These are phyloP conservation scores for Amiota minor DNA, from an alignment of 2,888 invertebrate genomes.

Conservation along the genomic window DNA sequence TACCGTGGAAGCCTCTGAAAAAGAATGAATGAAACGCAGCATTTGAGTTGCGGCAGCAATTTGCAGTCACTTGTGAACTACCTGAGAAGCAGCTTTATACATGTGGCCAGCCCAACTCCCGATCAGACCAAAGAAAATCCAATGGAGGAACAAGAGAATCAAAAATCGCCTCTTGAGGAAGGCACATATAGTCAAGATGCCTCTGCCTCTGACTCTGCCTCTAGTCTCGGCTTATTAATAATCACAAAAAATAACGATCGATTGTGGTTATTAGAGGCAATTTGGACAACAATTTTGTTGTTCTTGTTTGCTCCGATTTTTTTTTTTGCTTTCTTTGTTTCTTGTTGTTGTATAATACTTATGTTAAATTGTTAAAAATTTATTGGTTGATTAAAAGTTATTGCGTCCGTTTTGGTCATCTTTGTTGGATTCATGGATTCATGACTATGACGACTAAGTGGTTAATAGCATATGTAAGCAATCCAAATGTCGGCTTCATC, in stretches of 20 bases:
- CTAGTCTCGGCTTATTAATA: conserved; percentile 56
- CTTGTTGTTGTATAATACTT: conserved; percentile 26
- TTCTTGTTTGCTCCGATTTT: conserved; percentile 42
- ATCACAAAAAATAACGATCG: conserved; percentile 70
- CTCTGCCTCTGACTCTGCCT: conserved; percentile 15
- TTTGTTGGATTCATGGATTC: no score
- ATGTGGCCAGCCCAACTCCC: conserved; percentile 40
- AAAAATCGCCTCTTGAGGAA: neutral
- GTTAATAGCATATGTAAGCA: conserved; percentile 55
- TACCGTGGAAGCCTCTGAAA: conserved; percentile 31
- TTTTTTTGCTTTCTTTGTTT: conserved; percentile 23
- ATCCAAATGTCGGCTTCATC: neutral
- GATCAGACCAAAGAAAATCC: conserved; percentile 37
- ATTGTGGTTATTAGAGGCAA: conserved; percentile 69
- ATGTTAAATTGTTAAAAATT: conserved; percentile 64
- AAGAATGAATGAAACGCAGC: neutral
- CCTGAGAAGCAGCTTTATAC: conserved; percentile 68
- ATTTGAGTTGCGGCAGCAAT: conserved; percentile 58
- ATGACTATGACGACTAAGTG: conserved; percentile 51
- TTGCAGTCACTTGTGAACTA: conserved; percentile 73
- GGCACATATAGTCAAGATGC: neutral
- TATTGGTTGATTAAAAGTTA: conserved; percentile 67
- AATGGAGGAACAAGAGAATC: neutral
- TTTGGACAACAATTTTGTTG: conserved; percentile 54
- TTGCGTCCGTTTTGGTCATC: conserved; percentile 50